Conservation (phyloP, 2,888 invertebrate genomes). For the Drosophila barbarae region DNA sequence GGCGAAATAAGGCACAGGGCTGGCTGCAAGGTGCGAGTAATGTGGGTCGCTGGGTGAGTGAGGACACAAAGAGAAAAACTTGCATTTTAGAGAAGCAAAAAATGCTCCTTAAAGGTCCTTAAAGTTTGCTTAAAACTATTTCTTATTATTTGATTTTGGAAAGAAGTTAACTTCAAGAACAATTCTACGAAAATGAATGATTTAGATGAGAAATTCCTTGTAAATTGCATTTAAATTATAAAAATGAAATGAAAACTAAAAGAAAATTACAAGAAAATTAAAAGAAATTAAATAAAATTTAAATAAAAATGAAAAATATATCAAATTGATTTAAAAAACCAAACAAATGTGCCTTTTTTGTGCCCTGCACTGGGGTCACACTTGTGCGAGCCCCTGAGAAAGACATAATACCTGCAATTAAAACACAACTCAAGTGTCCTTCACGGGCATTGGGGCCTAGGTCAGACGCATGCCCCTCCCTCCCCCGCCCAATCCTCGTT, state of each 20-base stretch:
- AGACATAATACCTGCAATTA: constrained; percentile 77
- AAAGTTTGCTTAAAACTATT: not conserved
- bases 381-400: constrained; percentile 58
- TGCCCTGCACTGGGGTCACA: constrained; percentile 34
- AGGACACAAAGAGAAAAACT: not conserved
- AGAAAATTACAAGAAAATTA: no score
- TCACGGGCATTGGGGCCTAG: constrained; percentile 72
- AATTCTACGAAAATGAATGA: not conserved
- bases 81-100: not conserved
- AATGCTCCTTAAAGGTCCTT: not conserved
- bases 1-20: constrained; percentile 19
- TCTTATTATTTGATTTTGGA: no score
- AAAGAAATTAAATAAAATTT: no score
- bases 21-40: constrained; percentile 13
- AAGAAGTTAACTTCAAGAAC: no score
- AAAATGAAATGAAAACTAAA: not conserved
- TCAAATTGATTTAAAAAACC: no score
- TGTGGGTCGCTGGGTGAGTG: constrained; percentile 7
- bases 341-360: not conserved
- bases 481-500: constrained; percentile 4
- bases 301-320: not conserved
- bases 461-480: constrained; percentile 59
- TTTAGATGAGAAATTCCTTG: not conserved
- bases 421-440: constrained; percentile 74
- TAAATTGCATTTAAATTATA: not conserved